Conservation (phyloP, 2,888 invertebrate species). For the Antheraea assamensis region DNA sequence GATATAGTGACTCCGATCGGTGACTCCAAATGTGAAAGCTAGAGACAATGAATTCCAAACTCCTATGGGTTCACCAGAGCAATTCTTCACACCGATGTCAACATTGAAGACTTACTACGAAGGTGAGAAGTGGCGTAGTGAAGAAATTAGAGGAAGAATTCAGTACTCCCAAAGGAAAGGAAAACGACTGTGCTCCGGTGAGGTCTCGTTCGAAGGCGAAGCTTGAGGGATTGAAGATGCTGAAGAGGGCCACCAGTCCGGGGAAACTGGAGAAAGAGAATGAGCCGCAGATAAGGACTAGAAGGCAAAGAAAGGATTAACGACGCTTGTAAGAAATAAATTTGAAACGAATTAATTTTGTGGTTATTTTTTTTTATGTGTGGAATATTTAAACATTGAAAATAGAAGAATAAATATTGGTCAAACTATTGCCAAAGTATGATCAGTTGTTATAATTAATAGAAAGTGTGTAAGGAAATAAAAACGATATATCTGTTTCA, state of each 20-base stretch:
- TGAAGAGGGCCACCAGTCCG: conserved; percentile 61
- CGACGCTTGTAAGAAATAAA: conserved; percentile 13
- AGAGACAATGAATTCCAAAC: conserved; percentile 51
- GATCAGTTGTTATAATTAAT: too few relatives aligned
- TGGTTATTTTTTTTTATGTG: too few relatives aligned
- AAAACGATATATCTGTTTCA: too few relatives aligned
- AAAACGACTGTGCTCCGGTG: conserved; percentile 20
- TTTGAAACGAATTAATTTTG: too few relatives aligned
- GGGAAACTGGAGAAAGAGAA: conserved; percentile 45
- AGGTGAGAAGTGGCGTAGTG: conserved; percentile 50
- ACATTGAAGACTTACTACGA: conserved; percentile 59
- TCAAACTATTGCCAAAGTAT: too few relatives aligned
- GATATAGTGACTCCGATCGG: conserved; percentile 38
- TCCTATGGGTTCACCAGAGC: conserved; percentile 52
- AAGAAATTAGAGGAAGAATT: conserved; percentile 69
- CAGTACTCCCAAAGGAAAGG: conserved; percentile 43
- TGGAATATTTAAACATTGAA: too few relatives aligned
- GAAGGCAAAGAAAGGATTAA: not conserved
- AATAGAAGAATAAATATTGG: too few relatives aligned
- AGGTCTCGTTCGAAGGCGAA: conserved; percentile 17
- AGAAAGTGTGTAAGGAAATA: too few relatives aligned
- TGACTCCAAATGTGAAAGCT: conserved; percentile 28
- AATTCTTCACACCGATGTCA: conserved; percentile 65
- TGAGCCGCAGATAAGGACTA: not conserved
- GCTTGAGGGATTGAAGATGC: conserved; percentile 25